Evolutionary conservation across 2,888 invertebrate species (phyloP).

Genomic region (Acleris holmiana): DNA sequence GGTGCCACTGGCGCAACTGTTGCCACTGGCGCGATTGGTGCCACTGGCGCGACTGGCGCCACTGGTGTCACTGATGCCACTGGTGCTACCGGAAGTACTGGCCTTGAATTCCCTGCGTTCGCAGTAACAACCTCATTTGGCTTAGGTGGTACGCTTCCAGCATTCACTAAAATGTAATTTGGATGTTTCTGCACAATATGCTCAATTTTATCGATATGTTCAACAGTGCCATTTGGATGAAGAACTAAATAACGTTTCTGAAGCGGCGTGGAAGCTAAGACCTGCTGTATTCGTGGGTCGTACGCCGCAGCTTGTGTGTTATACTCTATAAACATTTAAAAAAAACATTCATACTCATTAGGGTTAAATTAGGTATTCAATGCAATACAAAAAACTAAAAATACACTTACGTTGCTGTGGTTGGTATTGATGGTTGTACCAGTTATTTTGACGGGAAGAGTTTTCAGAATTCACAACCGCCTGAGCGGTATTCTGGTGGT

Average conservation of each 20-base stretch:
- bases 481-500: constrained; percentile 5
- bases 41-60: background rate
- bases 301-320: constrained; percentile 22
- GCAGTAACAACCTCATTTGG: background rate
- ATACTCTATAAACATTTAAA: constrained; percentile 16
- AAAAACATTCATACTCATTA: constrained; percentile 22
- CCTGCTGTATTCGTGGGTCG: constrained; percentile 32
- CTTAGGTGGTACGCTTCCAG: constrained; percentile 28
- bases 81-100: background rate
- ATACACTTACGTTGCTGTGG: constrained; percentile 2
- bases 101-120: background rate
- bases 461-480: too few species aligned
- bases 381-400: background rate
- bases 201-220: constrained; percentile 53
- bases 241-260: constrained; percentile 53
- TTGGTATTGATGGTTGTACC: constrained; percentile 6
- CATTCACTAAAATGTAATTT: constrained; percentile 47
- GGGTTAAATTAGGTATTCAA: background rate
- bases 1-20: background rate
- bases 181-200: constrained; percentile 45
- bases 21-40: background rate
- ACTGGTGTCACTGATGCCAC: background rate
- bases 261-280: constrained; percentile 42
- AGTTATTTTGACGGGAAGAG: too few species aligned
- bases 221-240: constrained; percentile 55